Conservation (phyloP, 2,113 vertebrate genomes). For the Malurus elegans region DNA sequence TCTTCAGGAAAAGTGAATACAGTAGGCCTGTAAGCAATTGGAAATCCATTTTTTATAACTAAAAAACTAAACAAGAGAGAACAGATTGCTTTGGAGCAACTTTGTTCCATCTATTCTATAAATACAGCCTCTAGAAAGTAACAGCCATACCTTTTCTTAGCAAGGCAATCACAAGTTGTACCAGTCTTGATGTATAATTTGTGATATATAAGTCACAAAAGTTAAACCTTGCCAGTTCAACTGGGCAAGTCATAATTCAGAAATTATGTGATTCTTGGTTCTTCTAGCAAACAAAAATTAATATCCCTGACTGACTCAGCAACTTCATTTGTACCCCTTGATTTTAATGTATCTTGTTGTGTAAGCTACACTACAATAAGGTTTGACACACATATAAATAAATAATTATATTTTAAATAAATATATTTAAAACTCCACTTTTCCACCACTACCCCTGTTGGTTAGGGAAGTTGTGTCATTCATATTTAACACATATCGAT, state of each 20-base stretch:
- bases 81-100: not conserved
- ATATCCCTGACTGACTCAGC: not conserved
- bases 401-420: too few species aligned
- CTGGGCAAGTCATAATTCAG: not conserved
- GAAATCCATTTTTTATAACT: not conserved
- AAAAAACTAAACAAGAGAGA: not conserved
- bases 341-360: not conserved
- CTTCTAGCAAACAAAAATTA: not conserved
- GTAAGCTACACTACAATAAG: not conserved
- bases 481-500: not conserved
- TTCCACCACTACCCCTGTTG: not conserved
- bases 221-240: not conserved
- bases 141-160: not conserved
- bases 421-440: not conserved
- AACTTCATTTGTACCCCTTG: not conserved
- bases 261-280: not conserved
- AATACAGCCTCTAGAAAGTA: not conserved
- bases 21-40: not conserved
- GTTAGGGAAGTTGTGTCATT: not conserved
- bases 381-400: not conserved
- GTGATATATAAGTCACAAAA: not conserved
- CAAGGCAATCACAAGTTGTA: not conserved
- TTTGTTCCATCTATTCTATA: not conserved
- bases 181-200: not conserved
- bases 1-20: not conserved